Evolutionary conservation across 2,888 invertebrate genomes (phyloP), one percentile per base, ranked within the genome.

Genomic region (Calameuta filiformis): DNA sequence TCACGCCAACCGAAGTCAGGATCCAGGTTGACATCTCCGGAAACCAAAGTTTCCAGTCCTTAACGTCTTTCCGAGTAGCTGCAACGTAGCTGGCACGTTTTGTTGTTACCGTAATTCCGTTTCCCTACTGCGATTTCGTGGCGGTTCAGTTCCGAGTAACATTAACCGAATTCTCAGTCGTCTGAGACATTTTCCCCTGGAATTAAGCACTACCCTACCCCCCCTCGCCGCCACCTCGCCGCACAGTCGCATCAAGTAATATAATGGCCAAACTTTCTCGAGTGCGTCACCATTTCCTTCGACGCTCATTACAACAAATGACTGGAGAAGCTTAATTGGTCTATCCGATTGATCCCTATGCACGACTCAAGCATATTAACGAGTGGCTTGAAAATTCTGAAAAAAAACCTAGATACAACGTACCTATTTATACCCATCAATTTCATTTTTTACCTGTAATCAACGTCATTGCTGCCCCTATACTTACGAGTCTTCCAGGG

Each of bases 51-150:
- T 82, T 81, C 79, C 76, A 77, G 81, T 81, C 80, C 78, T 79
- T 81, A 82, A 83, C 81, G 81, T 81, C 78, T 83, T 83, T 81
- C 78, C 40, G 73, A 83, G 81, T 79, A 77, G 78, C 80, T 77
- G 76, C 76, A 79, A 81, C 80, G 77, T 78, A 75, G 23, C 73
- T 77, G 73, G 79, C 78, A 71, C 56, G 56, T 56, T 56, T 56
- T 56, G 56, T 56, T 56, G 56, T 56, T 56, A 9, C 23, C 23
- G 56, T 23, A 56, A 23, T 56, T 56, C 56, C 56, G 56, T 56
- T 56, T 56, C 23, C 56, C 56, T 56, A 23, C 56, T 23, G 56
- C 56, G 56, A 56, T 56, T 37, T 37, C 23, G 73, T 68, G 69
- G 68, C 68, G 74, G 35, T 69, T 33, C 35, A 73, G 75, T 77